phyloP scores from a whole-genome alignment of 2,113 vertebrate genomes.

The Bubo bubo region DNA sequence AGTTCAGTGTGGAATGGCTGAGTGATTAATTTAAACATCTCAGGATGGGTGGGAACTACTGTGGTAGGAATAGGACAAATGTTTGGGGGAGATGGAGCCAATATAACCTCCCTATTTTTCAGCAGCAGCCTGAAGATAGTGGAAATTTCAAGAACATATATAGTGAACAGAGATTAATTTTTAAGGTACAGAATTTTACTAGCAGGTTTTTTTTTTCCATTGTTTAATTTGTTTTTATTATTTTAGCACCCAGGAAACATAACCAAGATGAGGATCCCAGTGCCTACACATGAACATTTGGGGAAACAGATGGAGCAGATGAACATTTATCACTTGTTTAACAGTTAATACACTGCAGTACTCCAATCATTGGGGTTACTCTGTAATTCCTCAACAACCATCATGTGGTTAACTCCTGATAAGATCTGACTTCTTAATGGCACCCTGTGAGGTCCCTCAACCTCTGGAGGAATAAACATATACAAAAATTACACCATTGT shows the following conservation, averaged over 20 bases:
- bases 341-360: slow-evolving; percentile 27
- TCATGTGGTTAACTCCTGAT: not conserved
- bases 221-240: slow-evolving; percentile 17
- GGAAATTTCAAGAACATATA: not conserved
- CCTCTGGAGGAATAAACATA: not conserved
- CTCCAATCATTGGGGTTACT: not conserved
- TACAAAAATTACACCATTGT: not conserved
- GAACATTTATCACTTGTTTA: slow-evolving; percentile 51
- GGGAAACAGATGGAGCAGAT: slow-evolving; percentile 55
- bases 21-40: not conserved
- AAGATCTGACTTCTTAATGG: slow-evolving; percentile 7
- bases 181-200: not conserved
- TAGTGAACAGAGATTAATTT: not conserved
- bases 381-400: not conserved
- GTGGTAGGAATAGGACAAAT: not conserved
- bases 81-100: not conserved
- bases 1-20: not conserved
- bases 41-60: not conserved
- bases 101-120: not conserved
- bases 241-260: slow-evolving; percentile 11
- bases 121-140: not conserved
- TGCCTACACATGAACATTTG: slow-evolving; percentile 28
- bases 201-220: not conserved
- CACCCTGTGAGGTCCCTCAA: not conserved
- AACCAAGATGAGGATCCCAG: not conserved